These are phyloP conservation scores for Grallaria varia DNA, from an alignment of 2,113 vertebrate genomes.

Conservation along the genomic window DNA sequence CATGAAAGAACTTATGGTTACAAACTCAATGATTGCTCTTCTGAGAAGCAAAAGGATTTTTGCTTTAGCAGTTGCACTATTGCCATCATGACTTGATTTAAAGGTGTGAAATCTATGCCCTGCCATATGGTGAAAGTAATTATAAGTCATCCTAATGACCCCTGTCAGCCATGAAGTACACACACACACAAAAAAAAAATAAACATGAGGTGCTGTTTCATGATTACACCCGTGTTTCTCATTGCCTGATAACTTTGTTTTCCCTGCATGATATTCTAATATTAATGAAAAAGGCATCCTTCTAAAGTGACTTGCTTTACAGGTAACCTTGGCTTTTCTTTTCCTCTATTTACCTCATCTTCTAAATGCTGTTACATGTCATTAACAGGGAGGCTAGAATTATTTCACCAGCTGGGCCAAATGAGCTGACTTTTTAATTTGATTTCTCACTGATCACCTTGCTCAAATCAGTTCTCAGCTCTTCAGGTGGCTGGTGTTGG, in stretches of 20 bases:
- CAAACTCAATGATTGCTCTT: not conserved
- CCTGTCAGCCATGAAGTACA: not conserved
- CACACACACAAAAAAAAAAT: not conserved
- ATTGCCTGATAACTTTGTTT: not conserved
- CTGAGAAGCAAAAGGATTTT: not conserved
- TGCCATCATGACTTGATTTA: not conserved
- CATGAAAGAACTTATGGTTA: not conserved
- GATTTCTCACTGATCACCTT: not conserved
- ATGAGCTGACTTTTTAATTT: not conserved
- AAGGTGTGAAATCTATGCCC: not conserved
- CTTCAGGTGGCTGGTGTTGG: not conserved
- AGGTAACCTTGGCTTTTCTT: not conserved
- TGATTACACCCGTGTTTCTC: not conserved
- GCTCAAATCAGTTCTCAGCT: not conserved
- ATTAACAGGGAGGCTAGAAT: not conserved
- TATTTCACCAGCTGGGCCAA: not conserved
- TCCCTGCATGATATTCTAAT: not conserved
- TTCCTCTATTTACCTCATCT: not conserved
- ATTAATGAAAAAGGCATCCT: not conserved
- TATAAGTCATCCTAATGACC: not conserved
- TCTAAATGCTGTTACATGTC: not conserved
- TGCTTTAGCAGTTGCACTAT: not conserved
- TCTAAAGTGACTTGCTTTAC: not conserved
- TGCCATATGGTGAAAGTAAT: not conserved
- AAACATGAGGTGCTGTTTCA: not conserved